Evolutionary conservation across 2,888 invertebrate species (phyloP), one percentile per base, ranked within the genome.

Genomic region (Sarcophaga caerulescens): DNA sequence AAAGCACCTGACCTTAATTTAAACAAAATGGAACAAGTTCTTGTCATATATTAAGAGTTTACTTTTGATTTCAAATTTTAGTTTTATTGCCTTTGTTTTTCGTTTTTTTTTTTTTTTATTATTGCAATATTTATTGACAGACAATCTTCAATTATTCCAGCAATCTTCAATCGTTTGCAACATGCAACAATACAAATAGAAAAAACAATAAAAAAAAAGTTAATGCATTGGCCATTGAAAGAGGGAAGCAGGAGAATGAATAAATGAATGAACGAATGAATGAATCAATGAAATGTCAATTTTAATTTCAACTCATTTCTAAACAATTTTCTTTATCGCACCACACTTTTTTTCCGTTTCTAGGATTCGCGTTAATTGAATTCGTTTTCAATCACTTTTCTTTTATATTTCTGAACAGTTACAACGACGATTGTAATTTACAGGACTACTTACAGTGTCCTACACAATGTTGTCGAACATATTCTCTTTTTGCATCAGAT

Each of bases 301-400:
- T 85, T 85, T 83, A 85, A 81, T 85, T 85, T 85, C 23, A 81
- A 80, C 63, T 80, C 19, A 75, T 65, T 84, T 71, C 25, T 52
- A 52, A 52, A 12, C 17, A 14, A 5, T 17, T 52, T 52, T 52
- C 17, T 52, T 52, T 52, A 14, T 52, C 17, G 52, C 52, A 4
- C 1, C 2, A 52, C 52, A 52, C 17, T 74, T 63, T 63, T 23
- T 57, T 52, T 0, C 6, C 44, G 57, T 66, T 57, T 44, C 1
- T 2, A 14, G 68, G 68, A 66, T 35, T 65, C 68, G 80, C 68
- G 74, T 81, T 86, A 86, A 86, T 86, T 83, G 81, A 86, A 84
- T 83, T 84, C 68, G 21, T 81, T 65, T 65, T 80, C 74, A 74
- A 73, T 81, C 59, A 69, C 23, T 69, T 74, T 76, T 81, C 62